phyloP scores from a whole-genome alignment of 23 tunicate genomes.

The Phallusia fumigata region DNA sequence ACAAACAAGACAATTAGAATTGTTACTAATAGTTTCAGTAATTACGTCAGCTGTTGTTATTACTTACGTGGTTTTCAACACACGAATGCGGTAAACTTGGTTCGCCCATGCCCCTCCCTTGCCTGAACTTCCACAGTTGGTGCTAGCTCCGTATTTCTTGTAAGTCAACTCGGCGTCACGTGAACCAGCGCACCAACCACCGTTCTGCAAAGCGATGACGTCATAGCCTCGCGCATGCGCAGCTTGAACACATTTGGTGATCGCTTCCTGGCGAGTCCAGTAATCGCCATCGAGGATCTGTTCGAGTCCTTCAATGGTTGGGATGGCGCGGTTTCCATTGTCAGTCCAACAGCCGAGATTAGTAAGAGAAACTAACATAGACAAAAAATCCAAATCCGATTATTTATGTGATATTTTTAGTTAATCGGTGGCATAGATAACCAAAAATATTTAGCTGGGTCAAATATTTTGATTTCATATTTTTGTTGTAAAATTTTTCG shows the following conservation, averaged over 20 bases:
- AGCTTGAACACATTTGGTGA: constrained; percentile 20
- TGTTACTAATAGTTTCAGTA: no score
- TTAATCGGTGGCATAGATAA: no score
- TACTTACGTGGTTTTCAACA: not conserved
- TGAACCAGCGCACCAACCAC: constrained; percentile 18
- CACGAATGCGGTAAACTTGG: constrained; percentile 1
- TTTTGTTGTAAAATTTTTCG: no score
- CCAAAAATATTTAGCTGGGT: no score
- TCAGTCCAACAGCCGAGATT: constrained; percentile 14
- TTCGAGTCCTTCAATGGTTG: constrained; percentile 12
- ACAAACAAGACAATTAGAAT: no score
- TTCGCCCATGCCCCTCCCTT: constrained; percentile 22
- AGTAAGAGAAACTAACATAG: not conserved
- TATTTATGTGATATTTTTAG: no score
- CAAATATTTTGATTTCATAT: no score
- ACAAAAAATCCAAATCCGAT: no score
- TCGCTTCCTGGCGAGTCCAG: constrained; percentile 11
- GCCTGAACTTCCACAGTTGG: constrained; percentile 14
- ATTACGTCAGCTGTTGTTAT: no score
- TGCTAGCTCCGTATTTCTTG: constrained; percentile 13
- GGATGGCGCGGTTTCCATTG: not conserved
- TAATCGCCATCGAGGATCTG: not conserved
- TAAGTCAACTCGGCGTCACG: constrained; percentile 17
- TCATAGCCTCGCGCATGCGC: constrained; percentile 25
- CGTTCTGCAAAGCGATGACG: constrained; percentile 23